phyloP scores from a whole-genome alignment of 1,140 invertebrate species.

The Phenacoccus solenopsis region DNA sequence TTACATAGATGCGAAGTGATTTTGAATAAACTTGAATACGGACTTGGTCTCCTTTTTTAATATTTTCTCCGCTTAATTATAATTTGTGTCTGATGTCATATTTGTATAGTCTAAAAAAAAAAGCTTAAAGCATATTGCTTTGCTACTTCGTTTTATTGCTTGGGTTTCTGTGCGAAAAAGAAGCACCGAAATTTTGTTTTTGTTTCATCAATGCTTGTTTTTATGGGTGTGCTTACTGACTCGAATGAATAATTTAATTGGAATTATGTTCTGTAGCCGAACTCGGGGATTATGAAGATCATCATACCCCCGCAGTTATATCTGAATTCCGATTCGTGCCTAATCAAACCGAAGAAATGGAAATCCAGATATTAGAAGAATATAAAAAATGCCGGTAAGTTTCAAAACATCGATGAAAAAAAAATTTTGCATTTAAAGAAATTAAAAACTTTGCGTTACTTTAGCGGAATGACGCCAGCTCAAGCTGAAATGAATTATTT shows the following conservation, averaged over 20 bases:
- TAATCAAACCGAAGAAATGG: slow-evolving; percentile 85
- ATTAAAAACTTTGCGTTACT: slow-evolving; percentile 23
- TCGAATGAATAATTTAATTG: not conserved
- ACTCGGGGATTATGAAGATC: slow-evolving; percentile 80
- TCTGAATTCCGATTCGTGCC: slow-evolving; percentile 95
- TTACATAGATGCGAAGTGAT: not conserved
- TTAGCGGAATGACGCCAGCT: slow-evolving; percentile 66
- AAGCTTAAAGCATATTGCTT: not conserved
- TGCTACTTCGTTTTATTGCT: not conserved
- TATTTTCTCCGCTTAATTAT: not conserved
- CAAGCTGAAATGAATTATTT: slow-evolving; percentile 86
- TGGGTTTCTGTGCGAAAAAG: not conserved
- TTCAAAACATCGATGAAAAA: not conserved
- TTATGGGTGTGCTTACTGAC: not conserved
- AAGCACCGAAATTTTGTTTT: not conserved
- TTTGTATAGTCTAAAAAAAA: not conserved
- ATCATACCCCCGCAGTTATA: slow-evolving; percentile 87
- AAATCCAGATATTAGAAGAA: slow-evolving; percentile 79
- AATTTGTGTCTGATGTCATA: not conserved
- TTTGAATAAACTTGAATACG: not conserved
- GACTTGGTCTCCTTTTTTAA: not conserved
- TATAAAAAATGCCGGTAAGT: slow-evolving; percentile 60
- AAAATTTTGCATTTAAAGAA: not conserved
- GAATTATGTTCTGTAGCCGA: slow-evolving; percentile 57
- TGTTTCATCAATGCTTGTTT: not conserved